Evolutionary conservation across 2,113 vertebrate genomes (phyloP).

Genomic region (Bubalus kerabau): DNA sequence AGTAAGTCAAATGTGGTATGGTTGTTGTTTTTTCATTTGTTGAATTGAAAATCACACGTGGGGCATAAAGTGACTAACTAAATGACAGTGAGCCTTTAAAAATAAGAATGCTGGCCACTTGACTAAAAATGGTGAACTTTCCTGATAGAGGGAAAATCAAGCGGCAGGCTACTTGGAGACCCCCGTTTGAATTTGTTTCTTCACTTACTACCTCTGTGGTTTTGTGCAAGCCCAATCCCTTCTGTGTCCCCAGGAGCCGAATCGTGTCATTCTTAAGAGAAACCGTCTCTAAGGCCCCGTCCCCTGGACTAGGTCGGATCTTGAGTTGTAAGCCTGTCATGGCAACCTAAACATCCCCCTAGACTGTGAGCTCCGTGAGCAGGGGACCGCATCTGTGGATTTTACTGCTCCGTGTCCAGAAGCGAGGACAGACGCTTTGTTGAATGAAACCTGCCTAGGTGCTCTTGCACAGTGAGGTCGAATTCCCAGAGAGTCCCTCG

Average conservation of each 20-base stretch:
- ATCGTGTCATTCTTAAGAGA: neutral
- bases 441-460: neutral
- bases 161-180: neutral
- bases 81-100: neutral
- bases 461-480: neutral
- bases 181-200: neutral
- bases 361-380: neutral
- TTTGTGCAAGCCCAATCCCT: neutral
- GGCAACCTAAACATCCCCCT: neutral
- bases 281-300: neutral
- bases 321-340: neutral
- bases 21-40: neutral
- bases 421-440: neutral
- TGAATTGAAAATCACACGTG: slow-evolving; percentile 21
- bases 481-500: neutral
- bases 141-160: neutral
- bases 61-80: neutral
- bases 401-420: neutral
- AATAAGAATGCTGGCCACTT: neutral
- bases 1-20: neutral
- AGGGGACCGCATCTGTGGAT: neutral
- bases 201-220: neutral
- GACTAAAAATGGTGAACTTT: slow-evolving; percentile 15
- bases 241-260: neutral
- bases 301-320: neutral